phyloP scores from a whole-genome alignment of 2,113 vertebrate species.

The Notechis scutatus region DNA sequence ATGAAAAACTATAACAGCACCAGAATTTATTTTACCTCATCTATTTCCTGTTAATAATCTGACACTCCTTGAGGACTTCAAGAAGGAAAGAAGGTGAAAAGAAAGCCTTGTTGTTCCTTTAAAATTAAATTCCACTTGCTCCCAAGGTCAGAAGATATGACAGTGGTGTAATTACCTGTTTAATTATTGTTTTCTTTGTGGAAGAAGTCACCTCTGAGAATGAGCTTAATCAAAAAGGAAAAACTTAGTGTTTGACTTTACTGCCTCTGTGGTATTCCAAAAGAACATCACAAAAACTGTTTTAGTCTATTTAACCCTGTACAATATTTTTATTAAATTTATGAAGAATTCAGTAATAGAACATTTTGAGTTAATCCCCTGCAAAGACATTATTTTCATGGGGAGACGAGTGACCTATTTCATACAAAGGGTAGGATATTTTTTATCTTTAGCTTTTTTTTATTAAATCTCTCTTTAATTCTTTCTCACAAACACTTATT shows the following conservation, averaged over 20 bases:
- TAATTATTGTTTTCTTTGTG: slow-evolving; percentile 46
- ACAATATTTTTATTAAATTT: slow-evolving; percentile 2
- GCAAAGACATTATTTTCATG: neutral
- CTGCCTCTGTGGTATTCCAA: slow-evolving; percentile 25
- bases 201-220: slow-evolving; percentile 44
- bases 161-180: slow-evolving; percentile 36
- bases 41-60: neutral
- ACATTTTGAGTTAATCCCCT: neutral
- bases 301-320: slow-evolving; percentile 27
- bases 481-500: neutral
- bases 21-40: neutral
- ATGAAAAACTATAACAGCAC: neutral
- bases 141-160: slow-evolving; percentile 16
- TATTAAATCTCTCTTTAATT: slow-evolving; percentile 4
- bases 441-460: slow-evolving; percentile 22
- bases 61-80: neutral
- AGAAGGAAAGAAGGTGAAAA: neutral
- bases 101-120: neutral
- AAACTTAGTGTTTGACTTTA: slow-evolving; percentile 36
- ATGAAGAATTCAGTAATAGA: slow-evolving; percentile 6
- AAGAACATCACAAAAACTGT: slow-evolving; percentile 28
- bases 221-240: slow-evolving; percentile 38
- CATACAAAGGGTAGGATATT: slow-evolving; percentile 7
- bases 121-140: slow-evolving; percentile 19
- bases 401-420: slow-evolving; percentile 19